These are phyloP conservation scores for Cremastinae sp. DNA, from an alignment of 2,888 invertebrate species.

Conservation along the genomic window DNA sequence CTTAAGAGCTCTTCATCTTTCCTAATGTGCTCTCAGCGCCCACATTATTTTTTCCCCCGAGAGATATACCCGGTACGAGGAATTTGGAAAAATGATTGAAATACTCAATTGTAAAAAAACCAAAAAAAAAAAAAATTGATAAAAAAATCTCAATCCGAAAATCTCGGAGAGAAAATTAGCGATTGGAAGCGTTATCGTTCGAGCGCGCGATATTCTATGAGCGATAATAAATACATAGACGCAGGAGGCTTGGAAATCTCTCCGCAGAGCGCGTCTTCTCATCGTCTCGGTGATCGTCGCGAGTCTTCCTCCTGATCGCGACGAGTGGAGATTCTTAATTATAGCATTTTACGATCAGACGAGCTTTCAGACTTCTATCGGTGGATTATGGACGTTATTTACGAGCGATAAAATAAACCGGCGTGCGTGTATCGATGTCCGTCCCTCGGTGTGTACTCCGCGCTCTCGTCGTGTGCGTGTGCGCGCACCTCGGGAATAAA, in stretches of 20 bases:
- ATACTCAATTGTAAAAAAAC: not conserved
- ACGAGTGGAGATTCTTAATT: slow-evolving; percentile 65
- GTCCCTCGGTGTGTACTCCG: slow-evolving; percentile 19
- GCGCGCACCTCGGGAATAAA: slow-evolving; percentile 16
- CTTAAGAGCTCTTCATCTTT: slow-evolving; percentile 66
- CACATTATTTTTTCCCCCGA: slow-evolving; percentile 8
- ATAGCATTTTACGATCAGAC: slow-evolving; percentile 67
- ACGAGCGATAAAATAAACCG: slow-evolving; percentile 67
- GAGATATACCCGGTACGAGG: slow-evolving; percentile 15
- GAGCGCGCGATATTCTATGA: not conserved
- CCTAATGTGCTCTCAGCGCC: slow-evolving; percentile 46
- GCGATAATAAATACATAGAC: slow-evolving; percentile 6
- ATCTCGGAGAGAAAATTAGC: not conserved
- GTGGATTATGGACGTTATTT: slow-evolving; percentile 69
- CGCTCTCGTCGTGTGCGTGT: slow-evolving; percentile 12
- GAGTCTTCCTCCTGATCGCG: slow-evolving; percentile 28
- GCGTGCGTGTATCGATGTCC: slow-evolving; percentile 38
- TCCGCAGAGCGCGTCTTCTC: not conserved
- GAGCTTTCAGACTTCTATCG: slow-evolving; percentile 65
- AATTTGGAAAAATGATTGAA: slow-evolving; percentile 35
- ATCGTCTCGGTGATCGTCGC: too few relatives aligned
- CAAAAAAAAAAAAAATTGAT: too few relatives aligned
- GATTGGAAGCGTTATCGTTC: not conserved
- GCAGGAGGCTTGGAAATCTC: not conserved
- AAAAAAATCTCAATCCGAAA: not conserved